Base-by-base conservation (phyloP, 2,113 vertebrate genomes). In the Vulpes vulpes region DNA sequence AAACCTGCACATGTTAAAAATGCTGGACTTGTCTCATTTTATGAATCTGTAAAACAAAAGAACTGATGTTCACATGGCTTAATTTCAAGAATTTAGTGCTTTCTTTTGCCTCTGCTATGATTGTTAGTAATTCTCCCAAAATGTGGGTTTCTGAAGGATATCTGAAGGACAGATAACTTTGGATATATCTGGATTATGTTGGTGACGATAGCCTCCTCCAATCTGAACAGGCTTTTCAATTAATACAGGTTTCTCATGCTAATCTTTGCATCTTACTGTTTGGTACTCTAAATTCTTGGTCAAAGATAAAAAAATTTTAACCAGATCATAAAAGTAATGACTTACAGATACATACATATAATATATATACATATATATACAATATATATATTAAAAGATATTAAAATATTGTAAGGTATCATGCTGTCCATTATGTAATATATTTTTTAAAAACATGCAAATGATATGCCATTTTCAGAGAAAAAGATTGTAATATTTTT, bases 1-100 rank as follows among this genome's bases (percentile, higher is more conserved):
- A 95, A 88, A 65, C 43, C 5, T 91, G 88, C 71, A 53, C 30
- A 55, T 79, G 65, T 89, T 73, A 74, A 73, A 96, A 82, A 51
- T 76, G 27, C 88, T 79, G 16, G 23, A 32, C 16, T 81, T 85
- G 30, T 88, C 74, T 95, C 59, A 76, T 15, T 95, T 95, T 32
- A 76, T 59, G 59, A 43, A 38, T 85, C 17, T 76, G 4, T 69
- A 76, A 92, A 92, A 59, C 64, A 94, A 90, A 91, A 17, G 19
- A 87, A 60, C 67, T 84, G 38, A 82, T 97, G 67, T 71, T 92
- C 83, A 62, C 8, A 14, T 81, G 84, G 55, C 74, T 74, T 80
- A 20, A 57, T 65, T 97, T 62, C 95, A 96, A 67, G 76, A 87
- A 79, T 35, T 35, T 74, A 35, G 80, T 51, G 3, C 6, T 65